Conservation (phyloP, 2,113 vertebrate genomes). For the Bagarius yarrelli region DNA sequence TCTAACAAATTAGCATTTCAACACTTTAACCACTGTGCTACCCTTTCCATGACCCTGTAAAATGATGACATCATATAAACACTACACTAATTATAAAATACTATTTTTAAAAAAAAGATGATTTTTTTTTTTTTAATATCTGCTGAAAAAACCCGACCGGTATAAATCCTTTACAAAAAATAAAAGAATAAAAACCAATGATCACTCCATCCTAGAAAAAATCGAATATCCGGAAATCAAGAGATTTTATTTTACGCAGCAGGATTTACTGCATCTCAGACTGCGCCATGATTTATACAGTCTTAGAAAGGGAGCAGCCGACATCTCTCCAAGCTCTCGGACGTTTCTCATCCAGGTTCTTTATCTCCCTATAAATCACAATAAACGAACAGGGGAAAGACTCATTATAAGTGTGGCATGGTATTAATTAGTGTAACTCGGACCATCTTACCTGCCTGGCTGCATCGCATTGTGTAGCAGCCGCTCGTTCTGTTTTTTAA, state of each 20-base stretch:
- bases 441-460: conserved; percentile 27
- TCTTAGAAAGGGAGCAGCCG: conserved; percentile 6
- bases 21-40: no score
- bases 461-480: conserved; percentile 21
- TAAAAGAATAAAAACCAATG: background rate
- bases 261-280: no score
- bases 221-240: background rate
- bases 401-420: conserved; percentile 37
- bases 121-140: no score
- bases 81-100: background rate
- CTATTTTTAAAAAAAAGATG: no score
- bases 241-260: background rate
- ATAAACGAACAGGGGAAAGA: conserved; percentile 40
- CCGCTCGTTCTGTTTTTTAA: conserved; percentile 20
- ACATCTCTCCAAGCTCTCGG: background rate
- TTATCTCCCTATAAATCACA: conserved; percentile 40
- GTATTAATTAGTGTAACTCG: conserved; percentile 46
- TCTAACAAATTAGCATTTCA: no score
- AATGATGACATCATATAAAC: background rate
- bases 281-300: background rate
- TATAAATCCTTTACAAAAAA: background rate
- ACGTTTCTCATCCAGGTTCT: background rate
- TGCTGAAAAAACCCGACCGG: background rate
- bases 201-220: background rate
- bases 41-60: background rate